Percentiles rank a stretch among this genome's conserved stretches.
phyloP scores from a whole-genome alignment of 2,888 invertebrate species.

The Amphipyra tragopoginis region DNA sequence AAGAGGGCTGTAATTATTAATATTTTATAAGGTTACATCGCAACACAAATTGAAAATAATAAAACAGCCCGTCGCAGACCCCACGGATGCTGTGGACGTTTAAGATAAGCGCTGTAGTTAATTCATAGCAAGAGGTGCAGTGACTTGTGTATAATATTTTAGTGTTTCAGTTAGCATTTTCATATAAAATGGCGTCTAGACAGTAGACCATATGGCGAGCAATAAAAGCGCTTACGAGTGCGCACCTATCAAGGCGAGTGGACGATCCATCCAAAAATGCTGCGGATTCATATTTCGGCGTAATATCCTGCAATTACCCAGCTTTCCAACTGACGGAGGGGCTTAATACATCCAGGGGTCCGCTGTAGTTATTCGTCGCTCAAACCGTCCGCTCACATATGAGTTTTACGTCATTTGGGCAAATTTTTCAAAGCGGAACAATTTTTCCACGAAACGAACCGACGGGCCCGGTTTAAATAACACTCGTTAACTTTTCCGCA shows the following conservation, averaged over 20 bases:
- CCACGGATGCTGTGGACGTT: constrained; percentile 43
- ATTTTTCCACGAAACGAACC: constrained; percentile 78
- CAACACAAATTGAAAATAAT: constrained; percentile 39
- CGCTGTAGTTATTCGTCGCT: constrained; percentile 70
- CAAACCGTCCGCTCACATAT: constrained; percentile 73
- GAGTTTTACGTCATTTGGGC: constrained; percentile 85
- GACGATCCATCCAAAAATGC: constrained; percentile 47
- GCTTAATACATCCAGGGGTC: constrained; percentile 71
- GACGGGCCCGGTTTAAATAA: constrained; percentile 78
- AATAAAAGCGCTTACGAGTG: constrained; percentile 44
- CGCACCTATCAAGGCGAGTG: constrained; percentile 38
- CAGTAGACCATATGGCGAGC: constrained; percentile 40
- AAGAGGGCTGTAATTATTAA: constrained; percentile 54
- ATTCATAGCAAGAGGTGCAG: constrained; percentile 42
- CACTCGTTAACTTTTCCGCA: constrained; percentile 86
- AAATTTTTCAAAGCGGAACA: constrained; percentile 84
- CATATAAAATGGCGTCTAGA: constrained; percentile 49
- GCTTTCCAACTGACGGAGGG: constrained; percentile 66
- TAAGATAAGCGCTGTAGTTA: constrained; percentile 49
- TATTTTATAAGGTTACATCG: constrained; percentile 45
- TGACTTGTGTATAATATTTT: constrained; percentile 49
- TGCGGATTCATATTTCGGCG: constrained; percentile 53
- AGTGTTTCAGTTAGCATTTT: constrained; percentile 47
- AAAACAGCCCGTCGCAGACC: constrained; percentile 20
- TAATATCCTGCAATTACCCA: constrained; percentile 71